Conservation (phyloP, 2,797 vertebrate species). For the Hirundo rustica region DNA sequence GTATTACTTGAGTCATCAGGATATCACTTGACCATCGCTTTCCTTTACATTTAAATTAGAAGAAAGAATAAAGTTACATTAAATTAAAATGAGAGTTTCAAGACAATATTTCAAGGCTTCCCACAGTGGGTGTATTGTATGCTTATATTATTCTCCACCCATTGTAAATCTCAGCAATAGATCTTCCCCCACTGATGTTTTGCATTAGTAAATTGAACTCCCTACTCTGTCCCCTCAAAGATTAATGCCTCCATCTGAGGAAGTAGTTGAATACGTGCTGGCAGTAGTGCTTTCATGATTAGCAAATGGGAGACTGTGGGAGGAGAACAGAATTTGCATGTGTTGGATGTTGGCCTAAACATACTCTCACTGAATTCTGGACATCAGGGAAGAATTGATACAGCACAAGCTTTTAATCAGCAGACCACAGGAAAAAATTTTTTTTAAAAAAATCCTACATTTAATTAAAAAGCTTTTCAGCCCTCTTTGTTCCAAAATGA, state of each 20-base stretch:
- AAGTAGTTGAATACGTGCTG: slow-evolving; percentile 3
- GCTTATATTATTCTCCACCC: slow-evolving; percentile 9
- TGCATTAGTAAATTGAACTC: slow-evolving; percentile 50
- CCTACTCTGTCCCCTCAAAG: background rate
- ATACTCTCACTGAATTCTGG: slow-evolving; percentile 13
- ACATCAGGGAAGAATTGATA: slow-evolving; percentile 33
- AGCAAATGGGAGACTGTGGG: slow-evolving; percentile 30
- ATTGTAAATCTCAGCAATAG: slow-evolving; percentile 1
- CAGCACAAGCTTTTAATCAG: slow-evolving; percentile 5
- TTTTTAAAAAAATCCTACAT: background rate
- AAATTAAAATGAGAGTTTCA: background rate
- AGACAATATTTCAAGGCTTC: background rate
- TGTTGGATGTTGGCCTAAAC: slow-evolving; percentile 34
- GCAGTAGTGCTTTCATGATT: slow-evolving; percentile 1
- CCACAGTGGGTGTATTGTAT: background rate
- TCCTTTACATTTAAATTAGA: background rate
- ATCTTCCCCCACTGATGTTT: slow-evolving; percentile 10
- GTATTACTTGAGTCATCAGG: background rate
- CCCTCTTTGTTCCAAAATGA: background rate
- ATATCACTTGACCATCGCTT: background rate
- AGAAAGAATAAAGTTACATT: background rate
- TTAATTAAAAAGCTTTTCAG: slow-evolving; percentile 36
- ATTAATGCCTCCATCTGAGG: slow-evolving; percentile 43
- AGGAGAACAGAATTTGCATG: slow-evolving; percentile 36
- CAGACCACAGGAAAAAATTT: background rate